These are phyloP conservation scores for Acrocephalus arundinaceus DNA, from an alignment of 2,113 vertebrate genomes.

Conservation along the genomic window DNA sequence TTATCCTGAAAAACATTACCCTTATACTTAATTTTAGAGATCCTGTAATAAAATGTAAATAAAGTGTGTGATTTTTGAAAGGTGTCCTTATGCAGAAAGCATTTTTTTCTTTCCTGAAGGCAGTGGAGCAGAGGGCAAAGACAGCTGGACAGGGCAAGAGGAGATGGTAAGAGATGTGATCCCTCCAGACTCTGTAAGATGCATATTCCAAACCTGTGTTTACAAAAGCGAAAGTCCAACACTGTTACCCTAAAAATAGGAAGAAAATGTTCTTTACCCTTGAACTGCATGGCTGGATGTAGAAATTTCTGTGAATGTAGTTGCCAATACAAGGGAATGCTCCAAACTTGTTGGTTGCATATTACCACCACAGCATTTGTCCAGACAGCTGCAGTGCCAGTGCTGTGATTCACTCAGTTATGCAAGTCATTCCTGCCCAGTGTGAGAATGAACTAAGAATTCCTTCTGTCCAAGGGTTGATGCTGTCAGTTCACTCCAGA, in stretches of 20 bases:
- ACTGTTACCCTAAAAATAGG: background rate
- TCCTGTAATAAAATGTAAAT: background rate
- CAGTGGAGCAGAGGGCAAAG: background rate
- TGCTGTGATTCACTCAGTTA: background rate
- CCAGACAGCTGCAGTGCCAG: background rate
- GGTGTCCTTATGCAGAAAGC: background rate
- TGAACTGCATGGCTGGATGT: background rate
- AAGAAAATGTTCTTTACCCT: background rate
- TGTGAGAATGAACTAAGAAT: background rate
- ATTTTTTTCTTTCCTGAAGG: background rate
- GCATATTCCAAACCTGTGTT: background rate
- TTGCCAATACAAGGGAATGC: background rate
- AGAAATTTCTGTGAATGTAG: background rate
- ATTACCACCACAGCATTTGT: background rate
- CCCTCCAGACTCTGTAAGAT: background rate
- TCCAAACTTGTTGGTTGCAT: background rate
- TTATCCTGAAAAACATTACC: background rate
- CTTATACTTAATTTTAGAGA: background rate
- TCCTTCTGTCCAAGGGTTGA: background rate
- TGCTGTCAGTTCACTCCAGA: background rate
- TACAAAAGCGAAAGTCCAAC: background rate
- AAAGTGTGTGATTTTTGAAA: background rate
- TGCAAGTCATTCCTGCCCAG: background rate
- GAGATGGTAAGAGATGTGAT: background rate
- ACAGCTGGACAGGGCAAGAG: background rate